A percentile compares a stretch with the other conserved stretches of the same genome.
These are phyloP conservation scores for Spinibarbus caldwelli DNA, from an alignment of 2,797 vertebrate genomes.

Conservation along the genomic window DNA sequence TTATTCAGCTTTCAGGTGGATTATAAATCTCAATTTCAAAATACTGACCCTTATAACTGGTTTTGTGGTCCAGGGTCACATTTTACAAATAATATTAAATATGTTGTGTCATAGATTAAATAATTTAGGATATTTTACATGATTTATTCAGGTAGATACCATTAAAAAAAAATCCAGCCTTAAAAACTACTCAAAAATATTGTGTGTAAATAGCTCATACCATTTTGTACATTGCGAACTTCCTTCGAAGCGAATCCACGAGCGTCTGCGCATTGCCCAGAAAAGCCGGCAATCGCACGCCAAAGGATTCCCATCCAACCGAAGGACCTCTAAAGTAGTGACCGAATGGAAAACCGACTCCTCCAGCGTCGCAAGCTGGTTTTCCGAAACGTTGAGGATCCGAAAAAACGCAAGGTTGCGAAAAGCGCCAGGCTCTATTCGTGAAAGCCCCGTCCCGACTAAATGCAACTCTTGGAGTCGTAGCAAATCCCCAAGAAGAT, in stretches of 20 bases:
- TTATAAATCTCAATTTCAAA: no score
- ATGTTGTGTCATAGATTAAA: no score
- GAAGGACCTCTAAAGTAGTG: constrained; percentile 76
- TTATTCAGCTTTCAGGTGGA: no score
- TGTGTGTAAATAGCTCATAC: no score
- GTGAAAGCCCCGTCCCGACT: constrained; percentile 74
- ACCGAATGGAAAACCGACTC: constrained; percentile 79
- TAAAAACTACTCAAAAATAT: no score
- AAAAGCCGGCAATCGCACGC: constrained; percentile 88
- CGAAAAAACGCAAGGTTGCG: constrained; percentile 75
- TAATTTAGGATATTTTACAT: no score
- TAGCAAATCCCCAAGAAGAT: constrained; percentile 75
- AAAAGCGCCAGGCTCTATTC: constrained; percentile 80
- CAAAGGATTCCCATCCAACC: constrained; percentile 84
- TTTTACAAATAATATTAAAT: no score
- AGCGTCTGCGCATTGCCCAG: constrained; percentile 79
- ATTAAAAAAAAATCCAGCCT: no score
- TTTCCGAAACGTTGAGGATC: constrained; percentile 83
- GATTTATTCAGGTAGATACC: no score
- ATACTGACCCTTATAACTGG: no score
- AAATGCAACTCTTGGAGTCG: constrained; percentile 85
- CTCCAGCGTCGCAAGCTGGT: constrained; percentile 82
- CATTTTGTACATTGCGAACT: no score
- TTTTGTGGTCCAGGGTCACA: no score
- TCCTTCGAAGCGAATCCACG: constrained; percentile 75